A percentile compares a stretch with the other conserved stretches of the same genome.
These are phyloP conservation scores for Acrocephalus arundinaceus DNA, from an alignment of 2,113 vertebrate species.

Conservation along the genomic window DNA sequence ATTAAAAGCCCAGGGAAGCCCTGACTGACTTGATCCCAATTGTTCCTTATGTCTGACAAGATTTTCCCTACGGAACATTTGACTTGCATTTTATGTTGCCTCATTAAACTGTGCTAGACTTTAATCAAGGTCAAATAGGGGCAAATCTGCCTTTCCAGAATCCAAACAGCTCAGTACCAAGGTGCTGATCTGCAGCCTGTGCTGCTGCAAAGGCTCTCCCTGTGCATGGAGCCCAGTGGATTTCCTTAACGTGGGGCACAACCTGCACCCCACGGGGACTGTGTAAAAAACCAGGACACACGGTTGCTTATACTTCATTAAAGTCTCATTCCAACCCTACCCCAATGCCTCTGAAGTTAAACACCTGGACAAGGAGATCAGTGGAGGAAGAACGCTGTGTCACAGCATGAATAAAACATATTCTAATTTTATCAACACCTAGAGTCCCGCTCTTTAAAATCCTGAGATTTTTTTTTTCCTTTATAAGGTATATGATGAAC, in stretches of 20 bases:
- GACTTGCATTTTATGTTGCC: conserved; percentile 56
- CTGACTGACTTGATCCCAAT: conserved; percentile 52
- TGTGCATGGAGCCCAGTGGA: accelerated
- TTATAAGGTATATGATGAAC: conserved; percentile 67
- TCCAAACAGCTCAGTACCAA: conserved; percentile 3
- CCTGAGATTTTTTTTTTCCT: conserved; percentile 34
- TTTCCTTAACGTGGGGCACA: accelerated
- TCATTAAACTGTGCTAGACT: conserved; percentile 56
- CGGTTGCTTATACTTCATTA: background rate
- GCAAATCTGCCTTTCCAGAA: conserved; percentile 24
- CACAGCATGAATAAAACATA: conserved; percentile 53
- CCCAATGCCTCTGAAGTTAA: background rate
- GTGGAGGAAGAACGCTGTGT: conserved; percentile 38
- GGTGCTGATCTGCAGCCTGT: background rate
- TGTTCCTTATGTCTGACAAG: conserved; percentile 57
- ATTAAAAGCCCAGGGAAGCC: conserved; percentile 53
- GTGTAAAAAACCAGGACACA: background rate
- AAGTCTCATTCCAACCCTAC: background rate
- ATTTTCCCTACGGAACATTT: conserved; percentile 47
- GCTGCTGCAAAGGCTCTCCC: background rate
- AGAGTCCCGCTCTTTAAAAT: conserved; percentile 39
- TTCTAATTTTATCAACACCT: conserved; percentile 64
- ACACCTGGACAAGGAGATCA: background rate
- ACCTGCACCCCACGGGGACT: accelerated
- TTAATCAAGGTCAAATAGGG: conserved; percentile 65